A percentile compares a stretch with the other conserved stretches of the same genome.
These are phyloP conservation scores for Urocolius indicus DNA, from an alignment of 2,113 vertebrate species.

Conservation along the genomic window DNA sequence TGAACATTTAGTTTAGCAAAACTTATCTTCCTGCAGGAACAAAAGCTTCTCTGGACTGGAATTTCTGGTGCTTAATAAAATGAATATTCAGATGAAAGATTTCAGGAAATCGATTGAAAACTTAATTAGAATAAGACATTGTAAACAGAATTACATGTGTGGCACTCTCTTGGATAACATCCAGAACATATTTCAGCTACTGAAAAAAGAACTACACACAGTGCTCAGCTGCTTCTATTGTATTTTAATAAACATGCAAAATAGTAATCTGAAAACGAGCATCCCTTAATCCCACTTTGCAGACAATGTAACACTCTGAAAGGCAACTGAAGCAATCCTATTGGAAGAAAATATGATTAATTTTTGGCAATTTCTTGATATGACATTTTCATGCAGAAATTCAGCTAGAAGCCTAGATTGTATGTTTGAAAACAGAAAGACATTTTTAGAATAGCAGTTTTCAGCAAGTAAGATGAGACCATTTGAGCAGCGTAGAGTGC, in stretches of 20 bases:
- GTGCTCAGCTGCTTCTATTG: neutral
- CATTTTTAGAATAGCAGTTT: neutral
- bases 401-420: neutral
- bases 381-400: neutral
- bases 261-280: neutral
- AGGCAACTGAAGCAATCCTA: neutral
- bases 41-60: neutral
- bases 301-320: neutral
- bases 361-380: constrained; percentile 6
- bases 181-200: neutral
- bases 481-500: neutral
- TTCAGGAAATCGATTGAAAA: constrained; percentile 1
- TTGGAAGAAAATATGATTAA: neutral
- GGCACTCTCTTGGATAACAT: neutral
- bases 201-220: neutral
- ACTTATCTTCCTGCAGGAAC: neutral
- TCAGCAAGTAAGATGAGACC: neutral
- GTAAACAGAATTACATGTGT: neutral
- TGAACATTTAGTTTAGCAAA: neutral
- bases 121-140: neutral
- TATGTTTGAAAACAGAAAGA: constrained; percentile 21
- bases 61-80: neutral
- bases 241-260: neutral
- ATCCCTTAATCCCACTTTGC: neutral
- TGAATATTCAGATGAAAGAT: neutral